These are phyloP conservation scores for Coilia nasus DNA, from an alignment of 2,797 vertebrate genomes.

Conservation along the genomic window DNA sequence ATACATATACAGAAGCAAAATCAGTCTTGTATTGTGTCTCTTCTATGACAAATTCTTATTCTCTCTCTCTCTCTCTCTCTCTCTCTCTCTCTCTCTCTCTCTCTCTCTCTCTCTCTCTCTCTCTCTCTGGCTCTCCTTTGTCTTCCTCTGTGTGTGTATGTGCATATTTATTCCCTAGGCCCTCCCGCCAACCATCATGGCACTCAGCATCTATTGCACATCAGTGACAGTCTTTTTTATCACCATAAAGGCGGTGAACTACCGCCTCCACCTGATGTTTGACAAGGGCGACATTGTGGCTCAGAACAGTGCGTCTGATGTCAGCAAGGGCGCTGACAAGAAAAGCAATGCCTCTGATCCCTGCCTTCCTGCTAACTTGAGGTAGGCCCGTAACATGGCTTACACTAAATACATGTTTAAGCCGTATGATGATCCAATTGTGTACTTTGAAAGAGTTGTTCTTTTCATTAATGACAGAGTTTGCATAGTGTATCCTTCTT, in stretches of 20 bases:
- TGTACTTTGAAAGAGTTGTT: background rate
- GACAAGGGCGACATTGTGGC: conserved; percentile 87
- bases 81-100: background rate
- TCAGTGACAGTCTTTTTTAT: conserved; percentile 90
- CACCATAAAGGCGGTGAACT: conserved; percentile 90
- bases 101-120: too few relatives aligned
- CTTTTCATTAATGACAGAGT: background rate
- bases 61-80: background rate
- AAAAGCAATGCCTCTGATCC: conserved; percentile 76
- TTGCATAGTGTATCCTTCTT: too few relatives aligned
- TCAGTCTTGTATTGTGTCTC: background rate
- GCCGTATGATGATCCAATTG: background rate
- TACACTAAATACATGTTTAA: conserved; percentile 25
- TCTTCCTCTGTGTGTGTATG: conserved; percentile 24
- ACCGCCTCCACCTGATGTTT: conserved; percentile 94
- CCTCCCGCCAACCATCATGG: conserved; percentile 86
- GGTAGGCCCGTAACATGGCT: conserved; percentile 67
- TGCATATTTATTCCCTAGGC: conserved; percentile 73
- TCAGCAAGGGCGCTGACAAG: conserved; percentile 77
- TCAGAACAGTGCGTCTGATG: conserved; percentile 76
- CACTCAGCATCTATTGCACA: conserved; percentile 90
- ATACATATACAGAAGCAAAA: background rate
- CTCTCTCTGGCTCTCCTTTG: too few relatives aligned
- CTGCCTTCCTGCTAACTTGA: conserved; percentile 69
- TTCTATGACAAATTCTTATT: background rate